Evolutionary conservation across 1,140 invertebrate species (phyloP), one percentile per base, ranked within the genome.

Genomic region (Trichogramma pretiosum): DNA sequence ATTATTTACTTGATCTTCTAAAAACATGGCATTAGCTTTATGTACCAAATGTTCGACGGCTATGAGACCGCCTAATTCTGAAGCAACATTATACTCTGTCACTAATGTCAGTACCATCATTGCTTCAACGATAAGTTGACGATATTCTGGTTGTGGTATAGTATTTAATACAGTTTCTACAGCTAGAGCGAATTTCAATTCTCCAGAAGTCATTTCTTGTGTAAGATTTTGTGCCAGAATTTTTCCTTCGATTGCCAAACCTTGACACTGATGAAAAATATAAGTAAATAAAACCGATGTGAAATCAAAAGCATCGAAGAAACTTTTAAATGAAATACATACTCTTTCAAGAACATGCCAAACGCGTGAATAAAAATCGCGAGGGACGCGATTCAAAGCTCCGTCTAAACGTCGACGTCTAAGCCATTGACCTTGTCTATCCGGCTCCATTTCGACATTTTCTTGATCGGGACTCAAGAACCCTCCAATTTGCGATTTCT

Each of bases 171-270:
- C 91, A n/a, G 89, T 90, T 70, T 99, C 97, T 2, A 99, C 93
- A 50, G 93, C 89, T 8, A 99, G 68, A 0, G 96, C 96, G 74
- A 99, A 99, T 74, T 99, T 99, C 48, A 99, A 73, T 70, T 99
- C 97, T 24, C 93, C 92, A 0, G 93, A 81, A 5, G 96, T 99
- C 96, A 99, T 99, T 81, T 98, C 93, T 74, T 92, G 88, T 0
- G 93, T 97, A 18, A 96, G 74, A 71, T 84, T 88, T 60, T 92
- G 88, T 40, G 84, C 85, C 19, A 97, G 61, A n/a, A 93, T 73
- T 67, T 87, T 84, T 2, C 87, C 90, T 67, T 93, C 89, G 18
- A 97, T 93, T 5, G 83, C 81, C 23, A 97, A 68, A 3, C 92
- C 93, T 77, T 93, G 84, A 64, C 91, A 94, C 84, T 93, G 65